Evolutionary conservation across 2,888 invertebrate genomes (phyloP), one percentile per base, ranked within the genome.

Genomic region (Eristalinus sepulchralis): DNA sequence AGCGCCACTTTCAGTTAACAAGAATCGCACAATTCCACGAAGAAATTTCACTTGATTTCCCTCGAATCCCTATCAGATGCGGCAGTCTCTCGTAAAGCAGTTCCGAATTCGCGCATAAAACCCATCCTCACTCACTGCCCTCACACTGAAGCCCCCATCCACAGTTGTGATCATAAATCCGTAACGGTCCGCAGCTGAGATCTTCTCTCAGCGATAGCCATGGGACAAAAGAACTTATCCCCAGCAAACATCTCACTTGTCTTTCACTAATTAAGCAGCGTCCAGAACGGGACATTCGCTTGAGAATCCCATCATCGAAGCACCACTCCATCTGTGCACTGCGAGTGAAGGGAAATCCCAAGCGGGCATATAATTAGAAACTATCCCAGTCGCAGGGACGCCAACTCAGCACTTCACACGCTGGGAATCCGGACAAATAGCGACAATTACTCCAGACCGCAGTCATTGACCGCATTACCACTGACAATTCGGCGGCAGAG

Each of bases 391-490:
- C 27, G n/a, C 36, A 67, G 71, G 72, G 71, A 79, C 57, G 36
- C 31, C 36, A 53, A 9, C 5, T 11, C 22, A 22, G 22, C 24
- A 22, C 57, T 57, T 57, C 57, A 73, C 53, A 60, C 63, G 13
- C 34, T 33, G 17, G 55, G n/a, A 68, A 13, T 13, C 0, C 63
- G 47, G 55, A 57, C 53, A 84, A 81, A 84, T 81, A 84, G 55
- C 66, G 66, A 76, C 84, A 84, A 81, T 85, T 77, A 85, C 82
- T 36, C 66, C 27, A 60, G 31, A 6, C 17, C 53, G 33, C 27
- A 78, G 85, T 85, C 85, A 82, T 82, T 85, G 85, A 85, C 85
- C 85, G 82, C 72, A 77, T 81, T 81, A 68, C 63, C 57, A 24
- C 24, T 27, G 6, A 71, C 47, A 75, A 27, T 36, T 55, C 55